Evolutionary conservation across 2,113 vertebrate genomes (phyloP), one percentile per base, ranked within the genome.

Genomic region (Phaethornis superciliosus): DNA sequence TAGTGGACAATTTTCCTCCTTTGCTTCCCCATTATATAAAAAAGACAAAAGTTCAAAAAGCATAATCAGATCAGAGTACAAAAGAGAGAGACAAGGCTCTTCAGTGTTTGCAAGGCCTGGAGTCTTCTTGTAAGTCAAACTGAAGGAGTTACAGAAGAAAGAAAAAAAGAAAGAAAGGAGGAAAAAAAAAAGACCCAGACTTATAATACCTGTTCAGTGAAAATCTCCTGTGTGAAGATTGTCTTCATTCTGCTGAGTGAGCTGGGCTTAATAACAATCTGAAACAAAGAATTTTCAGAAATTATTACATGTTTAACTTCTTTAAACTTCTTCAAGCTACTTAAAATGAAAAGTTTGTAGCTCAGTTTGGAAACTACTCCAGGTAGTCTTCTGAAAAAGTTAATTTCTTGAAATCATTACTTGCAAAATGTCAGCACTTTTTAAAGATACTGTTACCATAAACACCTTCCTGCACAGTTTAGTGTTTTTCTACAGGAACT

Each of bases 181-280:
- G 4, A 7, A 0, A 24, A 37, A 28, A 14, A 8, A 33, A 47
- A 65, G 2, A 21, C 2, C 6, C 9, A 23, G 10, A 33, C 4
- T 85, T 89, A 27, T 83, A 94, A 95, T 97, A 99, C 99, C 99
- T 99, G 99, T 64, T 99, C 99, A n/a, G 99, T 99, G 97, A 99
- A 99, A 97, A 99, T 99, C 96, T 99, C 99, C 83, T 99, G 99
- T 23, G 99, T 99, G 96, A 99, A 99, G 96, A 99, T 99, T 19
- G 99, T 99, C 97, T 99, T 99, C 99, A 99, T 99, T 85, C 99
- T 99, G 97, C 99, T 99, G 65, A 99, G 98, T 22, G 99, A 99
- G 96, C 99, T 99, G 80, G 99, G 98, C 90, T 99, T 99, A 97
- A 99, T 99, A 80, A 99, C 99, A 97, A 99, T 99, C 99, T 99